Evolutionary conservation across 2,888 invertebrate genomes (phyloP).

Genomic region (Plebejus melissa): DNA sequence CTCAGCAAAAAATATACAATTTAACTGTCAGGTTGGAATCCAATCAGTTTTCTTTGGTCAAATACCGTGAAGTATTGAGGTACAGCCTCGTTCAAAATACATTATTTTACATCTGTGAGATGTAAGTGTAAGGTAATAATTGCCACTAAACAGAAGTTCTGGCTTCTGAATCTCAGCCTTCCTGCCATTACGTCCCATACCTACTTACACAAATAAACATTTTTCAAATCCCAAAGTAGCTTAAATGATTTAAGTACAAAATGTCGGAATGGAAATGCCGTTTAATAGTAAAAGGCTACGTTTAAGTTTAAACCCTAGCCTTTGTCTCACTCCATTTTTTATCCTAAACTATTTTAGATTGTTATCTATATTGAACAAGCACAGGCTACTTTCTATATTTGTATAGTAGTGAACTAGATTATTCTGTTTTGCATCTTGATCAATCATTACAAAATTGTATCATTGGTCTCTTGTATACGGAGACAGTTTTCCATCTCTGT

Average conservation of each 20-base stretch:
- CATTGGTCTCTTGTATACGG: background rate
- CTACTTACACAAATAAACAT: background rate
- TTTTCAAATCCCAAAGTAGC: conserved; percentile 1
- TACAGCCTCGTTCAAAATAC: background rate
- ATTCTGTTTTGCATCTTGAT: background rate
- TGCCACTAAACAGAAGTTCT: too few species aligned
- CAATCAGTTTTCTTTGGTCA: background rate
- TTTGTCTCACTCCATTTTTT: conserved; percentile 16
- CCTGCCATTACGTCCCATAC: background rate
- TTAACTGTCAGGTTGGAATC: background rate
- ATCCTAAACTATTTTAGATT: conserved; percentile 17
- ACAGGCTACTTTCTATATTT: background rate
- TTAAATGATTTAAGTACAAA: conserved; percentile 9
- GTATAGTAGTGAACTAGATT: conserved; percentile 8
- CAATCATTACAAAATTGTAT: background rate
- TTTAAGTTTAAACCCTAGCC: background rate
- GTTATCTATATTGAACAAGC: conserved; percentile 6
- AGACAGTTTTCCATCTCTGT: background rate
- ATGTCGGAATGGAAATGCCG: conserved; percentile 5
- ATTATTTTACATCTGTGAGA: background rate
- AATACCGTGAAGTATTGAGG: background rate
- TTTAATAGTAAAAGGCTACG: background rate
- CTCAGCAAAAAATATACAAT: background rate
- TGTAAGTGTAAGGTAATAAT: too few species aligned
- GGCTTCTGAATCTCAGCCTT: too few species aligned